Evolutionary conservation across 2,888 invertebrate genomes (phyloP), one percentile per base, ranked within the genome.

Genomic region (Apoda limacodes): DNA sequence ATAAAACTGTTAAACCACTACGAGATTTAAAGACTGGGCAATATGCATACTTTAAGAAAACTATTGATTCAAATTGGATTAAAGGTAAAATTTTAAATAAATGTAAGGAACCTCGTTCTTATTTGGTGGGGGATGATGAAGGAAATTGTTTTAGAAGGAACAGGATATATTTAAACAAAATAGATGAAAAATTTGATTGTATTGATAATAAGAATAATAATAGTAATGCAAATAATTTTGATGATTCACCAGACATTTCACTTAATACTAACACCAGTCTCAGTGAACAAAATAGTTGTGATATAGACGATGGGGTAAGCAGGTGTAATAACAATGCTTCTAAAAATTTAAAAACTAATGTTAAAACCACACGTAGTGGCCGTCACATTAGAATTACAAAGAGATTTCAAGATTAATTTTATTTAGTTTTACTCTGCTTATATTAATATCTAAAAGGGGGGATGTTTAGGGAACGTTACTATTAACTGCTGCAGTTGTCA

Each of bases 1-100:
- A 35, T 40, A 40, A 31, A 39, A 29, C 15, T 28, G 39, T 37
- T 33, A 45, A 30, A 40, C 25, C 5, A 22, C 13, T 17, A 7
- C 7, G 5, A 17, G 17, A 17, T 6, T 17, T 17, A 17, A 5
- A 17, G 17, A 7, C 7, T 5, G 5, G 7, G 5, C 17, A 17
- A 17, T 6, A 17, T 6, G 17, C 7, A 17, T 17, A 17, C 7
- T 17, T 17, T 17, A 17, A 17, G 7, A 17, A 17, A 17, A 17
- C 7, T 7, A 17, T 17, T 6, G 17, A 17, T 17, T 5, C 5
- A 6, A 7, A 17, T 5, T 17, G 17, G 17, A 17, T 17, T 5
- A 17, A 17, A 17, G 17, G 17, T 6, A 17, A 7, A 17, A 17
- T 17, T 17, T 5, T 17, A 6, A 17, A 17, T 5, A 22, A 9